Evolutionary conservation across 2,888 invertebrate species (phyloP).

Genomic region (Bruchidius siliquastri): DNA sequence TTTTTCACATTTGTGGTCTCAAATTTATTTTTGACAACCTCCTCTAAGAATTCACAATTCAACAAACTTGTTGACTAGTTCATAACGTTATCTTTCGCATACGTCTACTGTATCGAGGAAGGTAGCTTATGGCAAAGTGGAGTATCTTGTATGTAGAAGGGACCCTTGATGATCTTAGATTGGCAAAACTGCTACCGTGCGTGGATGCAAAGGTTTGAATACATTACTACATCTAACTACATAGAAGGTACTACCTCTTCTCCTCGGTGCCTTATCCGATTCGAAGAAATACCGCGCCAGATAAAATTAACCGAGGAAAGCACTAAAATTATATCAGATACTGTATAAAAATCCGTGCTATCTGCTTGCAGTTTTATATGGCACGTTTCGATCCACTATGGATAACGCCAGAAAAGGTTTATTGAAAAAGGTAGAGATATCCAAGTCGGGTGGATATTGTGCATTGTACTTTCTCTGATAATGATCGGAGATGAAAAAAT

Average conservation of each 20-base stretch:
- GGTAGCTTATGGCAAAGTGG: constrained; percentile 39
- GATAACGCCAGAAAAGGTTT: not conserved
- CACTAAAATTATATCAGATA: constrained; percentile 15
- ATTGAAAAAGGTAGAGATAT: not conserved
- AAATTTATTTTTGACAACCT: too few species aligned
- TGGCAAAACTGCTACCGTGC: constrained; percentile 32
- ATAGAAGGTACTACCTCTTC: constrained; percentile 17
- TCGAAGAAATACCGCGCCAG: constrained; percentile 14
- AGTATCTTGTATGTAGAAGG: constrained; percentile 37
- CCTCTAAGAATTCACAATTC: too few species aligned
- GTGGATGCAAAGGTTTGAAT: constrained; percentile 27
- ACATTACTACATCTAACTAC: constrained; percentile 24
- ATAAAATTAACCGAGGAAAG: constrained; percentile 14
- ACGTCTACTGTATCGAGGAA: constrained; percentile 21
- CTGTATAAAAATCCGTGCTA: not conserved
- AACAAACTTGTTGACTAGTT: not conserved
- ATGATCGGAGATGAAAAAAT: not conserved
- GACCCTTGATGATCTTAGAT: constrained; percentile 36
- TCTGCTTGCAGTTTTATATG: not conserved
- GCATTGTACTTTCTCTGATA: not conserved
- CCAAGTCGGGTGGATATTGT: not conserved
- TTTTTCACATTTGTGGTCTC: too few species aligned
- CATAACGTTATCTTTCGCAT: not conserved
- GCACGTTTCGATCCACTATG: not conserved
- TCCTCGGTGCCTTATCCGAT: constrained; percentile 27